Evolutionary conservation across 2,113 vertebrate species (phyloP), one percentile per base, ranked within the genome.

Genomic region (Callipepla squamata): DNA sequence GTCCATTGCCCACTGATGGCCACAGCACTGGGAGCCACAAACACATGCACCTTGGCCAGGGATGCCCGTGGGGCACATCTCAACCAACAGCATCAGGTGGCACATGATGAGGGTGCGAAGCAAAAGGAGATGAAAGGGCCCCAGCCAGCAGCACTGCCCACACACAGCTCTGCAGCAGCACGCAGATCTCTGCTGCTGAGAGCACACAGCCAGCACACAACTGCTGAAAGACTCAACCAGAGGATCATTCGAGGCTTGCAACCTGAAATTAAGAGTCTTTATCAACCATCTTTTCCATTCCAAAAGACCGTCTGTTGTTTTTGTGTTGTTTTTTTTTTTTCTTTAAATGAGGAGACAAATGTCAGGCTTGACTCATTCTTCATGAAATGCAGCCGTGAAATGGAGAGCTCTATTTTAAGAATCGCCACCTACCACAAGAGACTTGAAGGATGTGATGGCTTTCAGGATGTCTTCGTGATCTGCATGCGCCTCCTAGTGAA

Each of bases 381-480:
- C 13, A 23, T 85, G 61, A 81, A 97, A 96, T 50, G 73, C 76
- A 92, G 80, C 90, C 67, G 83, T 88, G 47, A 96, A 96, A 95
- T 34, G 78, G 75, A 96, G 91, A 2, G 14, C 59, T 82, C 86
- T 90, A 95, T 93, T 96, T 92, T 96, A 95, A 97, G 94, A 83
- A 96, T n/a, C 51, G 50, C 90, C 78, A 98, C 99, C 96, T 98
- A 99, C 99, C 99, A 99, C 98, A 36, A 99, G 98, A 57, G 94
- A 97, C 97, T 98, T 99, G 97, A 99, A 99, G n/a, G 98, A 98
- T 83, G 97, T 30, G 6, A 98, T 81, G 11, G 98, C 98, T 97
- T 98, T 99, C 91, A 99, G 87, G 94, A 99, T 97, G 66, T 99
- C 99, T 93, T 98, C 96, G n/a, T 99, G 98, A 93, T 99, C 99